A percentile compares a stretch with the other conserved stretches of the same genome.
phyloP scores from a whole-genome alignment of 92 coral and sea anemone genomes.

The Nematostella vectensis region DNA sequence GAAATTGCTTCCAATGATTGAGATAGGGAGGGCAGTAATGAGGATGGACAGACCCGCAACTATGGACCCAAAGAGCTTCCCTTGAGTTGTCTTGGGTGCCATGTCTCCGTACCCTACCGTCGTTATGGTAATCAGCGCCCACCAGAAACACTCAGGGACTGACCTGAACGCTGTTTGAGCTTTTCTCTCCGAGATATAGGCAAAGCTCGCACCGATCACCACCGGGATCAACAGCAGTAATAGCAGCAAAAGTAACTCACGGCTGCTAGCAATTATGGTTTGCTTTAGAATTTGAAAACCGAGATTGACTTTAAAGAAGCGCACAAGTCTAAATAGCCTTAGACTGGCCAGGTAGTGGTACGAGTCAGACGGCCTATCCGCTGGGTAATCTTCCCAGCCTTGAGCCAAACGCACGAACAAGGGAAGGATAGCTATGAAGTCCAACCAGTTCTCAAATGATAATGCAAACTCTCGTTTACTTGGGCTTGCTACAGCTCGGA shows the following conservation, averaged over 20 bases:
- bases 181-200: constrained; percentile 56
- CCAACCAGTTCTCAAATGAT: constrained; percentile 86
- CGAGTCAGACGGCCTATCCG: constrained; percentile 13
- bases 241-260: constrained; percentile 69
- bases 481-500: constrained; percentile 70
- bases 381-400: constrained; percentile 9
- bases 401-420: constrained; percentile 56
- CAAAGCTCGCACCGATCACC: constrained; percentile 78
- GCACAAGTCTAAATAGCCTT: constrained; percentile 71
- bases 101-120: constrained; percentile 96
- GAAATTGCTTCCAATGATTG: constrained; percentile 94
- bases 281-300: constrained; percentile 96
- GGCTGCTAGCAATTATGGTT: constrained; percentile 87
- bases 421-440: constrained; percentile 86
- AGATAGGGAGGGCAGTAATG: constrained; percentile 95
- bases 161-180: constrained; percentile 46
- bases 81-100: constrained; percentile 48
- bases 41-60: constrained; percentile 86
- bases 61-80: constrained; percentile 72
- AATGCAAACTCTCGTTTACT: constrained; percentile 56
- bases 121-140: constrained; percentile 94
- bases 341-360: constrained; percentile 66
- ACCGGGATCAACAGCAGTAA: constrained; percentile 80
- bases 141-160: constrained; percentile 90
- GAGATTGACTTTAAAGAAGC: constrained; percentile 87